Conservation (phyloP, 2,113 vertebrate species). For the human region DNA sequence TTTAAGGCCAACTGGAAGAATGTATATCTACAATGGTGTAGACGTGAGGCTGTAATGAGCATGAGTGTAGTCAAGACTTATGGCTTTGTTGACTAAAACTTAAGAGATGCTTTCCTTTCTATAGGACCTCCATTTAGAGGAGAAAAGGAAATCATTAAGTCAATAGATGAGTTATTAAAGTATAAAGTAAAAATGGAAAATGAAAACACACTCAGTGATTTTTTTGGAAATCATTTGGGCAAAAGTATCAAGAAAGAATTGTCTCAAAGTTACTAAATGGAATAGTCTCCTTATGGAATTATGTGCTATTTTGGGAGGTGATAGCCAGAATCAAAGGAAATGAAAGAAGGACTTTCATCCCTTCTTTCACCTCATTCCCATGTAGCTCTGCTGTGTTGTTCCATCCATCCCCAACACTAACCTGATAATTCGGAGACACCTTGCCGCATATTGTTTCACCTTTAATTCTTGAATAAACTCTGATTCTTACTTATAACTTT, state of each 20-base stretch:
- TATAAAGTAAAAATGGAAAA: conserved; percentile 27
- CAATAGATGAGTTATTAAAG: background rate
- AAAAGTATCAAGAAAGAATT: conserved; percentile 18
- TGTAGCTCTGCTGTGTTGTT: background rate
- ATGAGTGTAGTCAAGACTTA: background rate
- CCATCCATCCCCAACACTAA: background rate
- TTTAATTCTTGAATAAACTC: background rate
- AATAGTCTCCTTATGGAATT: background rate
- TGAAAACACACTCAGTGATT: background rate
- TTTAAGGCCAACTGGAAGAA: conserved; percentile 68
- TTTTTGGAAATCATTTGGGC: conserved; percentile 7
- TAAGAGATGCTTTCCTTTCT: background rate
- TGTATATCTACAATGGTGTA: background rate
- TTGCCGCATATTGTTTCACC: background rate
- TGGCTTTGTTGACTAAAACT: background rate
- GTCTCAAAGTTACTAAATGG: background rate
- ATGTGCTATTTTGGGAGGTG: background rate
- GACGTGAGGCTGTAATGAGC: background rate
- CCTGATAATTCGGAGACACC: background rate
- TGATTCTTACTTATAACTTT: background rate
- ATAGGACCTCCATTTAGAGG: background rate
- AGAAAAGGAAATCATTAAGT: conserved; percentile 13
- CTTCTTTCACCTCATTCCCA: background rate
- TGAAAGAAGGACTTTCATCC: background rate
- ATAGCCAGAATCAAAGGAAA: background rate